phyloP scores from a whole-genome alignment of 2,888 invertebrate genomes.

The Brachycybe producta region DNA sequence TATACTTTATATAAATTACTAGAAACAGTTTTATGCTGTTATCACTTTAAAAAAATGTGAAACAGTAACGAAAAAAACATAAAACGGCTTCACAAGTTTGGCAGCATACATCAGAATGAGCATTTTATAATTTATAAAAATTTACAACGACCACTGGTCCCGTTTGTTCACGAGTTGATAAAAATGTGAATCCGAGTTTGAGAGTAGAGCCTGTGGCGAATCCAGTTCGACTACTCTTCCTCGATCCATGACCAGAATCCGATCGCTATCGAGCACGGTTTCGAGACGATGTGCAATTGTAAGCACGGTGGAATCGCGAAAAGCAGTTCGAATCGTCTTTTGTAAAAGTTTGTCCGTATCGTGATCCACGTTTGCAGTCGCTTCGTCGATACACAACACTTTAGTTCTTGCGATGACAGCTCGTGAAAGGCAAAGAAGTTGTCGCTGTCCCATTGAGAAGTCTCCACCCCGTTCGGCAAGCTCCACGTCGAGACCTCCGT shows the following conservation, averaged over 20 bases:
- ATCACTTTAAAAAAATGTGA: too few species aligned
- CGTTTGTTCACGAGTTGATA: conserved; percentile 44
- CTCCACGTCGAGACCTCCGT: conserved; percentile 60
- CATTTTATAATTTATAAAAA: too few species aligned
- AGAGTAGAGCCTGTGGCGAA: conserved; percentile 49
- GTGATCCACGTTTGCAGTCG: conserved; percentile 78
- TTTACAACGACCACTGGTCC: conserved; percentile 15
- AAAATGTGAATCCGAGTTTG: conserved; percentile 49
- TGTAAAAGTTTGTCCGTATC: conserved; percentile 72
- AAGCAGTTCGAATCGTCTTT: conserved; percentile 58
- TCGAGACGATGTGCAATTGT: conserved; percentile 70
- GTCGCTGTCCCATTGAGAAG: conserved; percentile 76
- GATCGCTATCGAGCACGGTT: conserved; percentile 66
- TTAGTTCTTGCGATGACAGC: conserved; percentile 76
- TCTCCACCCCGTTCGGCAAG: conserved; percentile 54
- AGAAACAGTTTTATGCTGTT: too few species aligned
- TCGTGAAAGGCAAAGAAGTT: conserved; percentile 74
- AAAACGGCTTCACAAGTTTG: too few species aligned
- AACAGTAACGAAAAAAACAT: too few species aligned
- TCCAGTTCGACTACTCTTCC: conserved; percentile 57
- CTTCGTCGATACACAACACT: conserved; percentile 86
- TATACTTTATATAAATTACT: too few species aligned
- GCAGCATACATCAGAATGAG: too few species aligned
- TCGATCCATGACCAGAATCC: conserved; percentile 58
- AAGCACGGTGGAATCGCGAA: conserved; percentile 66